Percentiles rank a stretch among this genome's conserved stretches.
Conservation (phyloP, 2,888 invertebrate species). For the Xestia c-nigrum region DNA sequence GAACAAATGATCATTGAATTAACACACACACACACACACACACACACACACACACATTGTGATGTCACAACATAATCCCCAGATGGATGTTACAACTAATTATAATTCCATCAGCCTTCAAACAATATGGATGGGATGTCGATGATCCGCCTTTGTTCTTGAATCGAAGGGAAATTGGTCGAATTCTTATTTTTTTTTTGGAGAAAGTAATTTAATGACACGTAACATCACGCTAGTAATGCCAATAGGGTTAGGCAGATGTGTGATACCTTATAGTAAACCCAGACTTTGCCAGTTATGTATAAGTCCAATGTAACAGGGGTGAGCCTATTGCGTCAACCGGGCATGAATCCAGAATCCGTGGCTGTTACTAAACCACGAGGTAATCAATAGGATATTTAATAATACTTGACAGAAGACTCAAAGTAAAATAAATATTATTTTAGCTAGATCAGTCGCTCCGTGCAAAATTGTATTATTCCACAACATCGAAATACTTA, state of each 20-base stretch:
- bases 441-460: neutral
- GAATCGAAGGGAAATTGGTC: neutral
- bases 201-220: neutral
- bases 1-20: constrained; percentile 55
- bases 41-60: constrained; percentile 24
- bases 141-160: constrained; percentile 14
- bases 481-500: neutral
- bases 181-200: neutral
- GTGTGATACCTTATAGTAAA: too few species aligned
- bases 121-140: constrained; percentile 42
- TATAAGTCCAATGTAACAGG: too few species aligned
- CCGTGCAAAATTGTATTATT: neutral
- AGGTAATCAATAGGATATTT: too few species aligned
- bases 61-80: constrained; percentile 33
- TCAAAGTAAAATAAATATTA: neutral
- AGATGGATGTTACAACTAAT: constrained; percentile 54
- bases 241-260: too few species aligned
- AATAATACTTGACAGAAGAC: neutral
- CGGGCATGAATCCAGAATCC: too few species aligned
- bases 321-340: too few species aligned
- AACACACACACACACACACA: constrained; percentile 21
- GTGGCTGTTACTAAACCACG: too few species aligned
- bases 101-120: constrained; percentile 43
- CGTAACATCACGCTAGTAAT: too few species aligned
- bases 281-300: too few species aligned